Evolutionary conservation across 30 jellyfish, hydroid and myxozoan species (phyloP), one percentile per base, ranked within the genome.

Genomic region (Chironex yamaguchii): DNA sequence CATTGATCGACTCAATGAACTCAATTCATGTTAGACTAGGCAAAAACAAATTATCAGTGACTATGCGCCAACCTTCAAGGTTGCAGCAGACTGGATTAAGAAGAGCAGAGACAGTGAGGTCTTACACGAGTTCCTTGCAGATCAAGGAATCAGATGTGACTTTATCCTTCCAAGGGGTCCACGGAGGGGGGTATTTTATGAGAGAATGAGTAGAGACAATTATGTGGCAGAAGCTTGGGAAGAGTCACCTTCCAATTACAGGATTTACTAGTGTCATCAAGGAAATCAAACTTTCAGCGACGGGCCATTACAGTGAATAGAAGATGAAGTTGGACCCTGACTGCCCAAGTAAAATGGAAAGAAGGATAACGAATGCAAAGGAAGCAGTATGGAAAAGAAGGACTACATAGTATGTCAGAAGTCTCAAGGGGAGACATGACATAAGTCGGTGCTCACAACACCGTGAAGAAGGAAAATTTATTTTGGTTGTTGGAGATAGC

Each of bases 341-440:
- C 25, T n/a, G 76, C 30, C 88, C 78, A 12, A 75, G 75, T 17
- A 75, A 49, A 63, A 51, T 75, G 62, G 88, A 75, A 50, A 75
- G 34, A 54, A 75, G 88, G 53, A 48, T 75, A 20, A 75, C 76
- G 49, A 76, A 67, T 50, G 67, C 84, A 23, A 86, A 76, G 34
- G 78, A 86, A 49, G 69, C 21, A 32, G 64, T 49, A 25, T 86
- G 96, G 96, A 34, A 62, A 26, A 35, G 96, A 74, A 58, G 96
- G 96, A 13, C 72, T 13, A 72, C 78, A 6, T 86, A 86, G 75
- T 86, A 86, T 54, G 90, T 75, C 27, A 53, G 86, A 62, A 68
- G 79, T 2, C 48, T 86, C 52, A 67, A 90, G 32, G 96, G 76
- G 34, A 74, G 85, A 42, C 96, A 86, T 58, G 81, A 54, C 34